Percentiles rank a stretch among this genome's conserved stretches.
phyloP scores from a whole-genome alignment of 2,113 vertebrate species.

The Pholis gunnellus region DNA sequence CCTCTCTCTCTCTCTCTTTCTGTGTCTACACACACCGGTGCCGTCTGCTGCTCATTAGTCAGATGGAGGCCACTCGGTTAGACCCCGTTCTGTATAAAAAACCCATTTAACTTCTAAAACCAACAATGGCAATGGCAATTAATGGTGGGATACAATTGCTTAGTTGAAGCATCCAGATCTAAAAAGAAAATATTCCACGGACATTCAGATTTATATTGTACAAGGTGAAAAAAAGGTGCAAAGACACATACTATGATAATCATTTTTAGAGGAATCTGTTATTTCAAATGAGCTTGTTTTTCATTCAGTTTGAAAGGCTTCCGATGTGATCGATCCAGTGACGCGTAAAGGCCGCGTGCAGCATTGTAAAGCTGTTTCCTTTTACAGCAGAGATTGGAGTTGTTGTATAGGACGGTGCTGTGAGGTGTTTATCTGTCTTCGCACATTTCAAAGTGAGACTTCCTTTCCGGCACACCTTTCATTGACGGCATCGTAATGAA shows the following conservation, averaged over 20 bases:
- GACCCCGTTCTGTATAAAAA: conserved; percentile 7
- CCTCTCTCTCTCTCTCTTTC: conserved; percentile 23
- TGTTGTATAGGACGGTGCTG: not conserved
- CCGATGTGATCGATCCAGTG: not conserved
- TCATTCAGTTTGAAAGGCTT: not conserved
- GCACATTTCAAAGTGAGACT: conserved; percentile 55
- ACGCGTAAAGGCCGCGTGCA: not conserved
- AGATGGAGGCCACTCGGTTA: conserved; percentile 20
- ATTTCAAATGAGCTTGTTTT: not conserved
- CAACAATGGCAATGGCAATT: not conserved
- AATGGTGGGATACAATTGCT: not conserved
- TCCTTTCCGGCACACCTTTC: conserved; percentile 39
- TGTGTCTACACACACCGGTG: conserved; percentile 18
- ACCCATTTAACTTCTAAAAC: not conserved
- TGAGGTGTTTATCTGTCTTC: conserved; percentile 49
- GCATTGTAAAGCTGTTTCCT: not conserved
- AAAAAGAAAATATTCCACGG: not conserved
- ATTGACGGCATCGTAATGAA: conserved; percentile 6
- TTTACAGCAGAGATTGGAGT: not conserved
- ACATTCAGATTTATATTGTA: not conserved
- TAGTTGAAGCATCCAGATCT: not conserved
- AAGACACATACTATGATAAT: not conserved
- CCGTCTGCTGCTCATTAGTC: conserved; percentile 33
- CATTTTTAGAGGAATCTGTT: not conserved
- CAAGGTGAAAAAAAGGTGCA: not conserved